Evolutionary conservation across 2,888 invertebrate species (phyloP).

Genomic region (Bedellia somnulentella): DNA sequence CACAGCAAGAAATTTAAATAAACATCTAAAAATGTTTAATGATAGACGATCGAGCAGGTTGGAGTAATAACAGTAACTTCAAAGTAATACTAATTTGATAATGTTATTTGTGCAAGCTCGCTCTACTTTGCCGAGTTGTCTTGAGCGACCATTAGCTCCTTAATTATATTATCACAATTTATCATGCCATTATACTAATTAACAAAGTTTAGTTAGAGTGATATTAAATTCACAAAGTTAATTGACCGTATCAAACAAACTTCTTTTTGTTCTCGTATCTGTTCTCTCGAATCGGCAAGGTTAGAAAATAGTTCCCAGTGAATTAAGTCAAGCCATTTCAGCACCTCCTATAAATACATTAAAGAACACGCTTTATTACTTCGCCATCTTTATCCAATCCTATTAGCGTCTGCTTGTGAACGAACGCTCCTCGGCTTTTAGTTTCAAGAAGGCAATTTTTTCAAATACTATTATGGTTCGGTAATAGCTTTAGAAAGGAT

Average conservation of each 20-base stretch:
- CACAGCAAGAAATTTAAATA: no score
- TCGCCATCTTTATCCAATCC: slow-evolving; percentile 54
- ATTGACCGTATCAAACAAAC: neutral
- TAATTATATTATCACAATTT: slow-evolving; percentile 31
- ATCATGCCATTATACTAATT: slow-evolving; percentile 33
- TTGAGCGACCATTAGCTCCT: slow-evolving; percentile 21
- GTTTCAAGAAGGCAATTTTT: slow-evolving; percentile 49
- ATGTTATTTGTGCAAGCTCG: slow-evolving; percentile 12
- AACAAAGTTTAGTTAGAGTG: slow-evolving; percentile 20
- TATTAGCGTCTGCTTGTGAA: slow-evolving; percentile 47
- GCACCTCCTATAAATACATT: slow-evolving; percentile 49
- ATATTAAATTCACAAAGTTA: slow-evolving; percentile 7
- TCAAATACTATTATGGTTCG: slow-evolving; percentile 49
- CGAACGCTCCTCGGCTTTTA: slow-evolving; percentile 32
- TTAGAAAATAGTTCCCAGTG: slow-evolving; percentile 22
- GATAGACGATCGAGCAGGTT: no score
- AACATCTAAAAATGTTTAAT: no score
- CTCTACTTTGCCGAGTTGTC: slow-evolving; percentile 18
- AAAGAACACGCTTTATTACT: slow-evolving; percentile 57
- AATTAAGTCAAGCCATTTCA: slow-evolving; percentile 32
- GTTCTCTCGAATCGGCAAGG: neutral
- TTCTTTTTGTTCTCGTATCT: no score
- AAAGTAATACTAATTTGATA: no score
- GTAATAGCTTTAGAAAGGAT: slow-evolving; percentile 45
- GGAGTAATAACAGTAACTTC: no score